A percentile compares a stretch with the other conserved stretches of the same genome.
phyloP scores from a whole-genome alignment of 2,797 vertebrate species.

The Myotis pilosus region DNA sequence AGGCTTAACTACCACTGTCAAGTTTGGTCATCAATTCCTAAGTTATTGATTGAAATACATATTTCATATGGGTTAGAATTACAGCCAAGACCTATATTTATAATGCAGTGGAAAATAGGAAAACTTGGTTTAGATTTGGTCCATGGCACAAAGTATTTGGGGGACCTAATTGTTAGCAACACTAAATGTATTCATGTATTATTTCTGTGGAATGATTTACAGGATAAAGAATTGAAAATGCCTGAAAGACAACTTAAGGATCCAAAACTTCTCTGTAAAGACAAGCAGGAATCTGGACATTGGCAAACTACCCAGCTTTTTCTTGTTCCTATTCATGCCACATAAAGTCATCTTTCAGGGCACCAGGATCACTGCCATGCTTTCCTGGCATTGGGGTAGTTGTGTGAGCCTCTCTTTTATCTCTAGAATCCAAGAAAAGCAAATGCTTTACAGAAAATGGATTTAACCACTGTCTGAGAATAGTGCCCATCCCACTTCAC shows the following conservation, averaged over 20 bases:
- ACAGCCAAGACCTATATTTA: background rate
- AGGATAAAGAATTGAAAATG: background rate
- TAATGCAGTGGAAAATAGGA: background rate
- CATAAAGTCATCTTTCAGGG: background rate
- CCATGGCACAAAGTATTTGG: background rate
- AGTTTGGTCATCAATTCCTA: background rate
- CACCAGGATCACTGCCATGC: background rate
- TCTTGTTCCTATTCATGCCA: background rate
- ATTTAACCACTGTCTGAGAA: background rate
- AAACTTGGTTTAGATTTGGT: background rate
- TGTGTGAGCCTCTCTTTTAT: background rate
- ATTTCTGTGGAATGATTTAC: conserved; percentile 11
- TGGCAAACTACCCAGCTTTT: background rate
- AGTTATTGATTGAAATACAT: conserved; percentile 11
- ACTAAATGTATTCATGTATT: background rate
- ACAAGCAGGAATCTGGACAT: background rate
- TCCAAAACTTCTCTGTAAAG: background rate
- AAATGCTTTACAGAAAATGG: background rate
- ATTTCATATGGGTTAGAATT: background rate
- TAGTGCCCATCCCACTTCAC: background rate
- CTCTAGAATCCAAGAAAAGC: background rate
- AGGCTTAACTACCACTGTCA: background rate
- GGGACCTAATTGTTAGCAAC: background rate
- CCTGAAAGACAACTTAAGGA: background rate
- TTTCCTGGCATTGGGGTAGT: background rate